A percentile compares a stretch with the other conserved stretches of the same genome.
phyloP scores from a whole-genome alignment of 2,888 invertebrate genomes.

The Acrobasis consociella region DNA sequence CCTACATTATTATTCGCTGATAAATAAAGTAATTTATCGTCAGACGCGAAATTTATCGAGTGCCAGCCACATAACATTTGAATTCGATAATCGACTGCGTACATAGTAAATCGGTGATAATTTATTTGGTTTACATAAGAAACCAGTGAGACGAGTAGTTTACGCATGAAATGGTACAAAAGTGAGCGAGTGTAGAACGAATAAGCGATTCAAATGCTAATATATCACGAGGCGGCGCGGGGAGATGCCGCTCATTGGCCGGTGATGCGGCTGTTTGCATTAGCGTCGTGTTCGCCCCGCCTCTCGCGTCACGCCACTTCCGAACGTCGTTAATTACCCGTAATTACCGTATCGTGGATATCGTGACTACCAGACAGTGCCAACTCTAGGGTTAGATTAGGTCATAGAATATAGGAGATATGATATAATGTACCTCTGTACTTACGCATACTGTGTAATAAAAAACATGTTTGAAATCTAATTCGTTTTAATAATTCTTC shows the following conservation, averaged over 20 bases:
- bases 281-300: conserved; percentile 75
- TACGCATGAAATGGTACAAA: conserved; percentile 68
- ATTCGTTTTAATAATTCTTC: no score
- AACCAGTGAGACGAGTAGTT: conserved; percentile 55
- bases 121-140: conserved; percentile 68
- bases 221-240: conserved; percentile 77
- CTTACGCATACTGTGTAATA: no score
- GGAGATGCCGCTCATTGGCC: conserved; percentile 75
- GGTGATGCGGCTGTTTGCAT: conserved; percentile 74
- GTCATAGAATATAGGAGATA: conserved; percentile 7
- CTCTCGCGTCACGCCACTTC: conserved; percentile 70
- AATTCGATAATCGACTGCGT: conserved; percentile 48
- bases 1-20: conserved; percentile 51
- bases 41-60: conserved; percentile 48
- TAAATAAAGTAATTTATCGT: conserved; percentile 62
- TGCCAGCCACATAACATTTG: conserved; percentile 40
- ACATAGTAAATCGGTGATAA: conserved; percentile 35
- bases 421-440: not conserved
- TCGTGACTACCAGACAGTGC: conserved; percentile 7
- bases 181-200: conserved; percentile 55
- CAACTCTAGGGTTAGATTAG: not conserved
- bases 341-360: conserved; percentile 72
- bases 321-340: conserved; percentile 72
- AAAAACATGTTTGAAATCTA: no score
- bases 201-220: conserved; percentile 81